Base-by-base conservation (phyloP, 2,888 invertebrate species). In the Lasioglossum leucozonium region DNA sequence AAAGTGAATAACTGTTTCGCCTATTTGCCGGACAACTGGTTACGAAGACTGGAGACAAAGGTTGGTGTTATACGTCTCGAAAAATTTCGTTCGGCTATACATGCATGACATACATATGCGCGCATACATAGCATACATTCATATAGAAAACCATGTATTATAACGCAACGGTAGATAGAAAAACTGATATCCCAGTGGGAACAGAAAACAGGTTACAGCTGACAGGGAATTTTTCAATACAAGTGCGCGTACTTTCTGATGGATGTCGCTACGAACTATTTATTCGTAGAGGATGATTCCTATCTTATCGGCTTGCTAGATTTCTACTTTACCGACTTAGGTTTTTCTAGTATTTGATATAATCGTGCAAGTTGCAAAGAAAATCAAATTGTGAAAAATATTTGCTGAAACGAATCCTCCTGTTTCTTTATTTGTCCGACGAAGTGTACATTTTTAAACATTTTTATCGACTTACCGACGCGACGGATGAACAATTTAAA, bases 1-100 rank as follows among this genome's bases (percentile, higher is more conserved):
- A 90, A 95, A 82, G 94, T 93, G 47, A 96, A 95, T 90, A 95
- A 95, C 87, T 95, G 95, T 91, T 96, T 96, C 88, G 93, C 95
- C 72, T 95, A 95, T 92, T 89, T 96, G 73, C 95, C 95, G 58
- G 91, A 94, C 75, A 87, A 84, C 16, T 92, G 93, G 91, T 77
- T 91, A 30, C 91, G 91, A 75, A 93, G 91, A 88, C 84, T 94
- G 77, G 89, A 91, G 62, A 88, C 91, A 77, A 90, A 93, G 91
- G 93, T 93, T 88, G 88, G 92, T 90, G 51, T 37, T 62, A 8
- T 40, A 6, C 76, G 34, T 40, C 44, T 80, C 34, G 62, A 30
- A 18, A 47, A 75, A 82, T 75, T n/a, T 26, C 37, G 4, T 10
- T 30, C 13, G n/a, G 42, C 34, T 22, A 47, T 26, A 8, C 62